These are phyloP conservation scores for Solea solea DNA, from an alignment of 2,113 vertebrate genomes.

Conservation along the genomic window DNA sequence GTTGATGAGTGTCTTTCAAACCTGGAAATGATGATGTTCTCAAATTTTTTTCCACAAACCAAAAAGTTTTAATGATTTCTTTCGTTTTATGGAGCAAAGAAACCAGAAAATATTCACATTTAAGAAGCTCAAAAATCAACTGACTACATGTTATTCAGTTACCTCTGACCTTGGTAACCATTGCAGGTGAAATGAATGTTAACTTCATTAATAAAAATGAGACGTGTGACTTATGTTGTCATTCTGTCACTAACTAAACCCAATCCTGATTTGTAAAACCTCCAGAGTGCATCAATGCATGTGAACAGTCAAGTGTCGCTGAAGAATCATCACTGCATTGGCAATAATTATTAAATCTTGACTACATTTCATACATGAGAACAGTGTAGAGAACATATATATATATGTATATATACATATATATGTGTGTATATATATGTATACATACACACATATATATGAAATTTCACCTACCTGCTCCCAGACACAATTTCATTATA, in stretches of 20 bases:
- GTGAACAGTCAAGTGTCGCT: conserved; percentile 1
- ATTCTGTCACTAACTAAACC: background rate
- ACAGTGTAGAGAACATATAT: background rate
- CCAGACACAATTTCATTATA: background rate
- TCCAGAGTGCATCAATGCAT: background rate
- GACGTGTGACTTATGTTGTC: background rate
- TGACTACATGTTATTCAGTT: conserved; percentile 6
- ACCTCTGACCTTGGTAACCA: conserved; percentile 11
- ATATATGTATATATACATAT: too few relatives aligned
- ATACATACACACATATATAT: too few relatives aligned
- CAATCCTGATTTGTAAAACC: too few relatives aligned
- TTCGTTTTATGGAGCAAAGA: too few relatives aligned
- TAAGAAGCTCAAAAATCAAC: too few relatives aligned
- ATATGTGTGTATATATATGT: too few relatives aligned
- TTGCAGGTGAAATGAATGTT: background rate
- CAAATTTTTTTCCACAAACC: too few relatives aligned
- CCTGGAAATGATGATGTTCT: too few relatives aligned
- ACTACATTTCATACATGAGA: background rate
- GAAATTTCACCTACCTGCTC: too few relatives aligned
- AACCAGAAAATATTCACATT: too few relatives aligned
- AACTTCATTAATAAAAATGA: background rate
- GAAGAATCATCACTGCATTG: background rate
- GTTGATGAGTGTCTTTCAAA: too few relatives aligned
- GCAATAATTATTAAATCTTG: background rate
- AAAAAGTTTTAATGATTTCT: too few relatives aligned